Evolutionary conservation across 2,888 invertebrate species (phyloP).

Genomic region (Nasonovia ribisnigri): DNA sequence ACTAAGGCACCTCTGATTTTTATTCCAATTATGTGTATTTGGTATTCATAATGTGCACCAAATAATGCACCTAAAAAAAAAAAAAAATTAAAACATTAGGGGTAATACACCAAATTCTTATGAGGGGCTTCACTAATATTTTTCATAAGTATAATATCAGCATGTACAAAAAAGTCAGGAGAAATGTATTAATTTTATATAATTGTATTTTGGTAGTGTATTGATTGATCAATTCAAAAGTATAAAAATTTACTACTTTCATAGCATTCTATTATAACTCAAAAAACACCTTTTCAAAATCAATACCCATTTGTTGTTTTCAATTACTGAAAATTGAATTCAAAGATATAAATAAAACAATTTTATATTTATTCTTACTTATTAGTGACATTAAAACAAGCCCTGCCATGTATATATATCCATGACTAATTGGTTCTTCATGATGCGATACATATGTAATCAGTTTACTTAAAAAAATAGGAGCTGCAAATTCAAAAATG

Average conservation of each 20-base stretch:
- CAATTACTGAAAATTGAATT: neutral
- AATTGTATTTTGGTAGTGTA: neutral
- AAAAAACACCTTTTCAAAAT: neutral
- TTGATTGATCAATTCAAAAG: no score
- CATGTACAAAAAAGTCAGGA: neutral
- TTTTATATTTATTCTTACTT: constrained; percentile 73
- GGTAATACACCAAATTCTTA: neutral
- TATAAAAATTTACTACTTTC: no score
- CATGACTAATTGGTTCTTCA: constrained; percentile 76
- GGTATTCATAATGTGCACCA: constrained; percentile 90
- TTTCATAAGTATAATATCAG: neutral
- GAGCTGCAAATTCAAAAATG: constrained; percentile 87
- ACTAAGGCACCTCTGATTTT: constrained; percentile 90
- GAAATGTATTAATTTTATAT: neutral
- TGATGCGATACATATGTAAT: constrained; percentile 84
- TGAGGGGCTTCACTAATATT: neutral
- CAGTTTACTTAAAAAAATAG: constrained; percentile 86
- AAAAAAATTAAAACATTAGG: constrained; percentile 66
- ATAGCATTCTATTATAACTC: no score
- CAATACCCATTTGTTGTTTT: neutral
- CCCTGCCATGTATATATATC: constrained; percentile 78
- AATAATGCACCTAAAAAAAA: constrained; percentile 80
- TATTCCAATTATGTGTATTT: constrained; percentile 84
- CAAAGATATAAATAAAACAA: constrained; percentile 23
- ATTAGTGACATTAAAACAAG: constrained; percentile 78